Evolutionary conservation across 2,797 vertebrate genomes (phyloP).

Genomic region (Scarus forsteni): DNA sequence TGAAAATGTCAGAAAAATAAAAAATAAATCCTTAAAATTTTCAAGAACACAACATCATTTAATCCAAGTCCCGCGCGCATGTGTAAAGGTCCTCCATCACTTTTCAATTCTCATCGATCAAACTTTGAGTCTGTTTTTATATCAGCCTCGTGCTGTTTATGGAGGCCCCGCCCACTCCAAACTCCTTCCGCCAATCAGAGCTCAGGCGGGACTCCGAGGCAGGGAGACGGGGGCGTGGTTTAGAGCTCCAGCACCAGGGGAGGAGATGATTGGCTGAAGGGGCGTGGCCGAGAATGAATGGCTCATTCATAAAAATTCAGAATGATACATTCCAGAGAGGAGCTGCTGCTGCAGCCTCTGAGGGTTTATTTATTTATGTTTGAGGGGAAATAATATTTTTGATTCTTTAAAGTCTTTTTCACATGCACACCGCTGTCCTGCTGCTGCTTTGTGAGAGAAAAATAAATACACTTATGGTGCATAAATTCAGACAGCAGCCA

Average conservation of each 20-base stretch:
- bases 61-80: conserved; percentile 45
- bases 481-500: conserved; percentile 62
- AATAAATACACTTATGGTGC: conserved; percentile 80
- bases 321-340: conserved; percentile 83
- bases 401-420: conserved; percentile 82
- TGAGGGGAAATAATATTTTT: conserved; percentile 79
- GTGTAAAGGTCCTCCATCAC: conserved; percentile 48
- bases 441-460: conserved; percentile 77
- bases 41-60: conserved; percentile 41
- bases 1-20: background rate
- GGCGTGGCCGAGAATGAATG: conserved; percentile 84
- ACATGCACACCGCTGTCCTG: conserved; percentile 72
- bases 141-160: conserved; percentile 51
- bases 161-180: conserved; percentile 65
- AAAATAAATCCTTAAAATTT: conserved; percentile 44
- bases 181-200: conserved; percentile 73
- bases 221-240: conserved; percentile 42
- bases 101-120: conserved; percentile 51
- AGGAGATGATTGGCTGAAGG: conserved; percentile 19
- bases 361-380: conserved; percentile 82
- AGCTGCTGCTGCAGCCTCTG: conserved; percentile 59
- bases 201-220: conserved; percentile 55
- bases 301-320: conserved; percentile 88
- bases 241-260: conserved; percentile 13
- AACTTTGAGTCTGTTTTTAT: conserved; percentile 70